Evolutionary conservation across 2,888 invertebrate species (phyloP), one percentile per base, ranked within the genome.

Genomic region (Notodonta dromedarius): DNA sequence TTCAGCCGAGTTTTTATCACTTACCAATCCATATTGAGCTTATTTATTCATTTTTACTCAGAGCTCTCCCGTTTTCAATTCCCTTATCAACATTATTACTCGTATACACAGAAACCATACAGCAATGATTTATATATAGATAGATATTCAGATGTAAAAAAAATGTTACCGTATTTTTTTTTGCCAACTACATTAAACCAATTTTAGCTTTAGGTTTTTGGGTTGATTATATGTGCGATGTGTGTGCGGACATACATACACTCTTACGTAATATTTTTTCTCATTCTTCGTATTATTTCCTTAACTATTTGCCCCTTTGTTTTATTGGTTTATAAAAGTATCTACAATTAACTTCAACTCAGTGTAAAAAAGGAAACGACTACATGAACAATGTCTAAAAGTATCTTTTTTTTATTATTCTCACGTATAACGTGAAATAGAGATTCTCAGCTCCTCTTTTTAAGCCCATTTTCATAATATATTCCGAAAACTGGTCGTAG

Each of bases 1-100:
- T 87, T 82, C 88, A 83, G 78, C 84, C 83, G 82, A 87, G 84
- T 90, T 92, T 92, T 92, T 92, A 89, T 88, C 89, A 86, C 86
- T 82, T 80, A 85, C 88, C 86, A 86, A 89, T 85, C 90, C 89
- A 87, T 89, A 91, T 89, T 83, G 70, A 86, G 87, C 79, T 82
- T 85, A 84, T 85, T 87, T 87, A 89, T 88, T 85, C 83, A 86
- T 85, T 88, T 85, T 86, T 82, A 88, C 85, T 81, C 71, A 85
- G 81, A 85, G 81, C 79, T 79, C 79, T 76, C 77, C 74, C 71
- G 70, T 76, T 82, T 82, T 62, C 65, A 74, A 81, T 76, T 77
- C 73, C 64, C 71, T 77, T 79, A 79, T 77, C 75, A 75, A 60
- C 66, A 61, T 68, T 52, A 52, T 32, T 35, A 52, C 52, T 52